phyloP scores from a whole-genome alignment of 2,888 invertebrate species.

The Nyleta sp. region DNA sequence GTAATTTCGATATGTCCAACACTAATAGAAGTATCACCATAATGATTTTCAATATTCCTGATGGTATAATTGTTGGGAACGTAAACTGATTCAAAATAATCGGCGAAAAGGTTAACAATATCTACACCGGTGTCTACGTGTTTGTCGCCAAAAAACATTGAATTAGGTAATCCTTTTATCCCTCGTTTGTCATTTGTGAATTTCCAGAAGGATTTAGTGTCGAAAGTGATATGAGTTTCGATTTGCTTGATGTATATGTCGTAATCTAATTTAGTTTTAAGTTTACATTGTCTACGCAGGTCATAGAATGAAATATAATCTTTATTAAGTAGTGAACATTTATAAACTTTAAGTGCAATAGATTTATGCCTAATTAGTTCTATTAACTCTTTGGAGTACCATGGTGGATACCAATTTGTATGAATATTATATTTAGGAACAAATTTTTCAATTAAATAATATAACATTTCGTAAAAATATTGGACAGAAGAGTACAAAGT shows the following conservation, averaged over 20 bases:
- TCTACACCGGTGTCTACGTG: not conserved
- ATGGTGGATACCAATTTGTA: not conserved
- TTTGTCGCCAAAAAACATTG: not conserved
- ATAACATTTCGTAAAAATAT: not conserved
- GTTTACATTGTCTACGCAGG: slow-evolving; percentile 1
- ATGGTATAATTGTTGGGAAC: not conserved
- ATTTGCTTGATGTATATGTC: not conserved
- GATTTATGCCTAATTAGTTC: not conserved
- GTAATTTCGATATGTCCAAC: not conserved
- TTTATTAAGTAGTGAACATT: not conserved
- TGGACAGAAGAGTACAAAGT: not conserved
- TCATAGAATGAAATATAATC: slow-evolving; percentile 4
- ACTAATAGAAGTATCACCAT: not conserved
- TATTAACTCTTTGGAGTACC: slow-evolving; percentile 9
- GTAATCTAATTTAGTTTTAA: not conserved
- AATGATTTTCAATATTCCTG: not conserved
- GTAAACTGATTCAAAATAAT: slow-evolving; percentile 16
- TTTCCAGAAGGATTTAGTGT: slow-evolving; percentile 2
- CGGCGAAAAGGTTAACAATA: slow-evolving; percentile 12
- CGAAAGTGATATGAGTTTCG: not conserved
- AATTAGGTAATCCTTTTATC: not conserved
- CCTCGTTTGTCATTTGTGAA: not conserved
- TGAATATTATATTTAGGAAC: not conserved
- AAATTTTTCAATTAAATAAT: not conserved
- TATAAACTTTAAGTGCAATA: not conserved